phyloP scores from a whole-genome alignment of 2,797 vertebrate species.

The Carcharodon carcharias region DNA sequence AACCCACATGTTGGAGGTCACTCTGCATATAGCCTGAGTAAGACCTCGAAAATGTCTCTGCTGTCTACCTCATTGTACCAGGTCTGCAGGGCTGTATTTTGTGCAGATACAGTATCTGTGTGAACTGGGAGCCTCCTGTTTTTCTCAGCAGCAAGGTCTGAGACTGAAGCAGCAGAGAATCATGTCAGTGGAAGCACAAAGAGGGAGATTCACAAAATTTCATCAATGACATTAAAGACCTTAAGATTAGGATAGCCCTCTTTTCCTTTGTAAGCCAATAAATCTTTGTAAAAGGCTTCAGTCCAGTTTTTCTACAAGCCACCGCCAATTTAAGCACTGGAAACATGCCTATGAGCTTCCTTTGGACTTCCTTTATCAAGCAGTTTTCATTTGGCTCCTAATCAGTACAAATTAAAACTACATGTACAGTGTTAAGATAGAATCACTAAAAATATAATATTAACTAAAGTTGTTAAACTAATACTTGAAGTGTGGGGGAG shows the following conservation, averaged over 20 bases:
- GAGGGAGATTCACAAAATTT: too few species aligned
- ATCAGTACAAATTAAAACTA: not conserved
- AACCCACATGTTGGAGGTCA: not conserved
- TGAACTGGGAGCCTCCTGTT: not conserved
- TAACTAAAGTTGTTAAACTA: not conserved
- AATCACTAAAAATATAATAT: not conserved
- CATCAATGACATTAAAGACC: not conserved
- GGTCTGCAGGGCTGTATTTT: not conserved
- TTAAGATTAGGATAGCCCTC: not conserved
- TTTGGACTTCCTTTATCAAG: not conserved
- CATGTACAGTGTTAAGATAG: not conserved
- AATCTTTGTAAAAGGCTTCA: not conserved
- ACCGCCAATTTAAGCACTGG: not conserved
- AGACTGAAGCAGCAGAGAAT: not conserved
- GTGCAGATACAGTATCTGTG: not conserved
- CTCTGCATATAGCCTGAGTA: not conserved
- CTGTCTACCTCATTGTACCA: not conserved
- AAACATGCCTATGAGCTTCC: not conserved
- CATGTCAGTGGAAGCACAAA: not conserved
- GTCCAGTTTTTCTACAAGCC: not conserved
- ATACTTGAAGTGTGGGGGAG: not conserved
- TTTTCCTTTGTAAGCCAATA: not conserved
- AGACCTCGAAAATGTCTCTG: not conserved
- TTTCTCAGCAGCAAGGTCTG: not conserved
- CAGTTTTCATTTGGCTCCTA: not conserved